Base-by-base conservation (phyloP, 1,140 invertebrate species). In the Solenopsis fugax region DNA sequence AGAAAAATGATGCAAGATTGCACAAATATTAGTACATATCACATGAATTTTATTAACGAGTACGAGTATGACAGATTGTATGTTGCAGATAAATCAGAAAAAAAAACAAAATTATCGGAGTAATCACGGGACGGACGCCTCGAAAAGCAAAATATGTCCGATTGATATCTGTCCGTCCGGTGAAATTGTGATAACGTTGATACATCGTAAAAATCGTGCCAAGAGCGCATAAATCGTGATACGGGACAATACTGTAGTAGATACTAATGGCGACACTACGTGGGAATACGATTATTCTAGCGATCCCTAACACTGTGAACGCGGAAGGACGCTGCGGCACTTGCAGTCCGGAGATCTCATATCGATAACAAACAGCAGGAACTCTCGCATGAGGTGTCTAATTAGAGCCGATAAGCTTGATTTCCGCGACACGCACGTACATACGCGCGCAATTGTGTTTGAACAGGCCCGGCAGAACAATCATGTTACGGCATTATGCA, bases 371-470 rank as follows among this genome's bases (percentile, higher is more conserved):
- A 71, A 87, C 65, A 81, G 54, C 85, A 41, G 65, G 54, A 82
- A 87, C 65, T 85, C 76, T 82, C 75, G 64, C 76, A 76, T 62
- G 88, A 84, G 65, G 89, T 87, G 78, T 87, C 71, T 87, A 90
- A 90, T 90, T 89, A 90, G 54, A 62, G 21, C 56, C 88, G 85
- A 89, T 87, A 75, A 78, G 77, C 89, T 82, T 80, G 89, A 90
- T 90, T 81, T 84, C 85, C 60, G 75, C 50, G 29, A 37, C 58
- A 69, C 48, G 54, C 45, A 69, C 62, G 73, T 52, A 69, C 62
- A 34, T 71, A 62, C 56, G 72, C 50, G 77, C 54, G 60, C 72
- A 67, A 84, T 75, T 84, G 41, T 72, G 77, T 90, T 85, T 67
- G 62, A 76, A 76, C 69, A 73, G 80, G 54, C n/a, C 13, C 69